Evolutionary conservation across 1,140 invertebrate species (phyloP).

Genomic region (Patella vulgata): DNA sequence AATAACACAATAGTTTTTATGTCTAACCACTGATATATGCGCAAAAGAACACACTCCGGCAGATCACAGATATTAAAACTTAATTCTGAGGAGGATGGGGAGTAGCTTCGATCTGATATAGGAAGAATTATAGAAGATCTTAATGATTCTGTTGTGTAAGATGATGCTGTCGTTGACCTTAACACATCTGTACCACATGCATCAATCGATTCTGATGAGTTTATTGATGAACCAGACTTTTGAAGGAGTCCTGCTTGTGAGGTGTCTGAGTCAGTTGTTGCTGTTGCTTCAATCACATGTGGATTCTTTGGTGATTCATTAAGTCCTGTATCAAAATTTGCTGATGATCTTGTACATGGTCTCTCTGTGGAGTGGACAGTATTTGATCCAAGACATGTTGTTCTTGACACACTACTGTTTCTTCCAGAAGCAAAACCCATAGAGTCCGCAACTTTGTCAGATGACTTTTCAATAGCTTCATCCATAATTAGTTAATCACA

Average conservation of each 20-base stretch:
- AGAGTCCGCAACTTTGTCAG: no score
- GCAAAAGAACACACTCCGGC: constrained; percentile 20
- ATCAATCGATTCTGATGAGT: neutral
- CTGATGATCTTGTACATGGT: no score
- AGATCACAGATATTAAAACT: constrained; percentile 17
- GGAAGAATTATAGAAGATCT: neutral
- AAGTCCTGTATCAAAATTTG: no score
- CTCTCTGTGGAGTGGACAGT: no score
- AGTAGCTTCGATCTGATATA: neutral
- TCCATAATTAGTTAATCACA: no score
- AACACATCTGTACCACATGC: neutral
- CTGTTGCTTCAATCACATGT: no score
- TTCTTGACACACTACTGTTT: no score
- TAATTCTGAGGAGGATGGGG: neutral
- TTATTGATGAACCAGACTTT: neutral
- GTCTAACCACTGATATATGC: constrained; percentile 24
- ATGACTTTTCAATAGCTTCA: no score
- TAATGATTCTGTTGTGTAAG: neutral
- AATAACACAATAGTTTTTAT: constrained; percentile 18
- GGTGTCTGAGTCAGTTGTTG: no score
- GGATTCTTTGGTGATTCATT: no score
- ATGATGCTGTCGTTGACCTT: neutral
- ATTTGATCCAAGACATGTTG: no score
- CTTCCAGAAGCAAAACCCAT: no score
- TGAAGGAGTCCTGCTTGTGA: neutral